Evolutionary conservation across 2,113 vertebrate species (phyloP), one percentile per base, ranked within the genome.

Genomic region (Elephantulus edwardii): DNA sequence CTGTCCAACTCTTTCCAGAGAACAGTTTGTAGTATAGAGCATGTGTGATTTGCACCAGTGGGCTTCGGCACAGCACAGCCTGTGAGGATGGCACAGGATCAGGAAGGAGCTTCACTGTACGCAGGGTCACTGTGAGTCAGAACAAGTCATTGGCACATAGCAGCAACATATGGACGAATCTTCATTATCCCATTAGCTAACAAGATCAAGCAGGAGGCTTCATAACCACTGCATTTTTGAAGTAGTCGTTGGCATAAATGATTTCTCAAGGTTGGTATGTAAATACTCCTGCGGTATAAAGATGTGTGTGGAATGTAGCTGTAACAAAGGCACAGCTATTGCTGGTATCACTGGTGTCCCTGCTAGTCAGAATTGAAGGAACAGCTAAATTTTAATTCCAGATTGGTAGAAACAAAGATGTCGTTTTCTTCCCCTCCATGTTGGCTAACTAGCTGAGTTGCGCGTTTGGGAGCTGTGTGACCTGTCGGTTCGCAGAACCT

Each of bases 261-360:
- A 33, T 54, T 33, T 20, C 42, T 44, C 0, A 0, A 26, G 26
- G 1, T 40, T n/a, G 58, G 8, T 0, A 30, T 35, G 28, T 0
- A 19, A 9, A 52, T 62, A 19, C 14, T 38, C 14, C 0, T 1
- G 35, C 46, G 68, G 13, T 35, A 4, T 66, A 54, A 64, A 66
- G 62, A 52, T 14, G 4, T 6, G 58, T 19, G 1, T 9, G 8
- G 26, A 48, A 68, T 3, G 44, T 81, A 0, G 35, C 22, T 2
- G 6, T 24, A 50, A 54, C 30, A 56, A 44, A 24, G 46, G 10
- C 8, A 26, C n/a, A 56, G 13, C 48, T 8, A 12, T 7, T 5
- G 35, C 46, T 30, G 22, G 19, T 13, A 0, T 0, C 1, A 33
- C 75, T 9, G 22, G 22, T 40, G 48, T 20, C 33, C 33, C 56